These are phyloP conservation scores for Scolopax rusticola DNA, from an alignment of 2,797 vertebrate species.

Conservation along the genomic window DNA sequence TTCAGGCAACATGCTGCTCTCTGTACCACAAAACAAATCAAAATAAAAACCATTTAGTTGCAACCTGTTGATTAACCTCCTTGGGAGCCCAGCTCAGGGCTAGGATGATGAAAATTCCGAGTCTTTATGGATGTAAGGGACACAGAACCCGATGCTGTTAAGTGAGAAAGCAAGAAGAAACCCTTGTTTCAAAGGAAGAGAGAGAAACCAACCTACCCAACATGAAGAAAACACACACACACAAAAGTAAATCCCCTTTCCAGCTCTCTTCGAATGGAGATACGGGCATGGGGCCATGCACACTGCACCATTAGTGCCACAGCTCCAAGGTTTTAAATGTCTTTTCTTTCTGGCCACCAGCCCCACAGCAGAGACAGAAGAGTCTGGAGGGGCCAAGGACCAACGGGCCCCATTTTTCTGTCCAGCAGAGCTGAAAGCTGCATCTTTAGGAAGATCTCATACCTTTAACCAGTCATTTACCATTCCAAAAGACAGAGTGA, in stretches of 20 bases:
- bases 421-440: neutral
- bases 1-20: neutral
- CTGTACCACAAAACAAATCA: neutral
- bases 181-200: neutral
- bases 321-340: neutral
- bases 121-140: neutral
- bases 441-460: neutral
- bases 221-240: neutral
- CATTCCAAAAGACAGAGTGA: neutral
- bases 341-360: neutral
- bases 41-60: neutral
- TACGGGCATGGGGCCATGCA: rapidly evolving
- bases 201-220: neutral
- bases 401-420: neutral
- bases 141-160: neutral
- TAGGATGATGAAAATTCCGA: neutral
- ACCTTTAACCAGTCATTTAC: neutral
- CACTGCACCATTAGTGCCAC: neutral
- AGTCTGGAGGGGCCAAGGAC: neutral
- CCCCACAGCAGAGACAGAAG: neutral
- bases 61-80: neutral
- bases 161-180: neutral
- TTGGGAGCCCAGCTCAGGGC: neutral
- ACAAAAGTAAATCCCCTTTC: neutral
- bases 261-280: neutral